Evolutionary conservation across 2,888 invertebrate species (phyloP).

Genomic region (Mythimna impura): DNA sequence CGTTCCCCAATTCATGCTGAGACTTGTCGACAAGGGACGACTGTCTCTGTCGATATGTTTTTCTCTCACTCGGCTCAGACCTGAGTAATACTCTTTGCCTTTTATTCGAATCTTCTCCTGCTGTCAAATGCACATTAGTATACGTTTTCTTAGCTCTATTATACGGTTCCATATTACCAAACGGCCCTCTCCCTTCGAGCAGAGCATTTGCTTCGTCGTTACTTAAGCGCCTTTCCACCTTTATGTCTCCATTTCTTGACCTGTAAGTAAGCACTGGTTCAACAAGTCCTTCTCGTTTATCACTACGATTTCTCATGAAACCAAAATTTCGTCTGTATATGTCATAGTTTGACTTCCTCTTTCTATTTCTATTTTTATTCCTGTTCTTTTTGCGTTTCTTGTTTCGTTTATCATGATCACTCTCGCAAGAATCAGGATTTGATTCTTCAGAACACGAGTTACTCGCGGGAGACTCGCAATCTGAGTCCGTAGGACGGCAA

Average conservation of each 20-base stretch:
- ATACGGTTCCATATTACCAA: not conserved
- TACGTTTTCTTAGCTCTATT: slow-evolving; percentile 7
- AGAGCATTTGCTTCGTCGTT: slow-evolving; percentile 72
- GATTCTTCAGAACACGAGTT: slow-evolving; percentile 32
- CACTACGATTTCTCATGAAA: slow-evolving; percentile 33
- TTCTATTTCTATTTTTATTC: slow-evolving; percentile 7
- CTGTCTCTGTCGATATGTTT: slow-evolving; percentile 20
- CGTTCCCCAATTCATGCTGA: slow-evolving; percentile 62
- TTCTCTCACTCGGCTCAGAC: slow-evolving; percentile 46
- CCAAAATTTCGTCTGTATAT: slow-evolving; percentile 49
- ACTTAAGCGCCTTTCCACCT: slow-evolving; percentile 73
- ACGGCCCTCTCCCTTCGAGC: slow-evolving; percentile 54
- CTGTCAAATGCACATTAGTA: slow-evolving; percentile 61
- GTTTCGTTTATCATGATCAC: not conserved
- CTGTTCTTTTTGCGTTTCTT: slow-evolving; percentile 33
- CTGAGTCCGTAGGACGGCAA: not conserved
- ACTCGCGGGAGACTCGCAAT: slow-evolving; percentile 15
- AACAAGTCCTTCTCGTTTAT: slow-evolving; percentile 49
- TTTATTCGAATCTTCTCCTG: slow-evolving; percentile 59
- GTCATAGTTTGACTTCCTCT: slow-evolving; percentile 35
- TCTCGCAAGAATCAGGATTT: slow-evolving; percentile 24
- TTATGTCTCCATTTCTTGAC: slow-evolving; percentile 71
- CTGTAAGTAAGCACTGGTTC: slow-evolving; percentile 69
- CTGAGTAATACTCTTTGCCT: slow-evolving; percentile 60
- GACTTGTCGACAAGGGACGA: slow-evolving; percentile 58